These are phyloP conservation scores for Pediacus dermestoides DNA, from an alignment of 2,888 invertebrate species.

Conservation along the genomic window DNA sequence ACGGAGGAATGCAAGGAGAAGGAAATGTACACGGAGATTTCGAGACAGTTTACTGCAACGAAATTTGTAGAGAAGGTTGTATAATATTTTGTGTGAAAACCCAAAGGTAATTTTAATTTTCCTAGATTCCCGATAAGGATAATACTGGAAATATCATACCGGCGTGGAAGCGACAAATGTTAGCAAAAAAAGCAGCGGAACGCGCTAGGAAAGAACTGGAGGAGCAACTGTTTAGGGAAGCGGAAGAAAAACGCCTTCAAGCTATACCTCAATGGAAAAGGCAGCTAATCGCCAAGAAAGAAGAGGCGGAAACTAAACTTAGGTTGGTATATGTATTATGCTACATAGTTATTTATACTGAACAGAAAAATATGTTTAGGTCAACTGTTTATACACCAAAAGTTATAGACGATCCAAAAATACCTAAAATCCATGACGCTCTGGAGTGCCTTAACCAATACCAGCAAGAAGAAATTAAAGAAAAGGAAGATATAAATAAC, in stretches of 20 bases:
- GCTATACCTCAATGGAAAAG: constrained; percentile 94
- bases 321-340: constrained; percentile 56
- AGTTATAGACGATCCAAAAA: constrained; percentile 59
- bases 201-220: constrained; percentile 87
- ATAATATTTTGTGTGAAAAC: constrained; percentile 7
- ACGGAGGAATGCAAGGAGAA: constrained; percentile 80
- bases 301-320: constrained; percentile 71
- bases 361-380: too few relatives aligned
- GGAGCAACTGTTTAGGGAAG: constrained; percentile 77
- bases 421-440: constrained; percentile 46
- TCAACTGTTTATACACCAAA: constrained; percentile 69
- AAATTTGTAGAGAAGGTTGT: constrained; percentile 88
- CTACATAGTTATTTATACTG: too few relatives aligned
- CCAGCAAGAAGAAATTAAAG: constrained; percentile 33
- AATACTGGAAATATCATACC: constrained; percentile 86
- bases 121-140: constrained; percentile 84
- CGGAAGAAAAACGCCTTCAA: constrained; percentile 78
- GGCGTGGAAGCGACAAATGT: constrained; percentile 92
- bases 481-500: constrained; percentile 40
- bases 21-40: constrained; percentile 79
- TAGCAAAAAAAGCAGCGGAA: constrained; percentile 92
- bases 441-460: constrained; percentile 50
- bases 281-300: constrained; percentile 78
- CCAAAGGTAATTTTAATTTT: constrained; percentile 35
- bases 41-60: constrained; percentile 77